Evolutionary conservation across 2,888 invertebrate genomes (phyloP).

Genomic region (Chrysodeixis includens): DNA sequence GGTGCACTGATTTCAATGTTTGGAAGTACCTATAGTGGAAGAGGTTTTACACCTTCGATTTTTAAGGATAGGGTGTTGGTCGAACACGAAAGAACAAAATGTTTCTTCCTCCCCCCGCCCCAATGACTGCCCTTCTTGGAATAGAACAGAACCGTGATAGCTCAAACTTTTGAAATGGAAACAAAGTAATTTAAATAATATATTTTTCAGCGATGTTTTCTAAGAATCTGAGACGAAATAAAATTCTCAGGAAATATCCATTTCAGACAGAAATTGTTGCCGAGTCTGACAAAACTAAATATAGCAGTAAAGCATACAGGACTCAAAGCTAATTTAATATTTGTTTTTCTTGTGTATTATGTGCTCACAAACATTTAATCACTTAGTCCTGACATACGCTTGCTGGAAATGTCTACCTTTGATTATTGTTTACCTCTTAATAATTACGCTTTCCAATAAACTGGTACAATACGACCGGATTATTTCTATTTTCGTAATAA

Average conservation of each 20-base stretch:
- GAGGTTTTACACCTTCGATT: background rate
- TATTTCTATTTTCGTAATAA: background rate
- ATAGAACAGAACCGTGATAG: background rate
- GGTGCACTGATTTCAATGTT: background rate
- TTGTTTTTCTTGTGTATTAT: background rate
- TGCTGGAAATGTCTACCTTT: background rate
- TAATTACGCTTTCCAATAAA: background rate
- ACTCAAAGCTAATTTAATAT: conserved; percentile 4
- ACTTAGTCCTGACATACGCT: background rate
- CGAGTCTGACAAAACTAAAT: background rate
- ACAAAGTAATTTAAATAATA: background rate
- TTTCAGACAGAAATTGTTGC: background rate
- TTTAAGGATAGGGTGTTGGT: too few species aligned
- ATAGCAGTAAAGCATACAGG: background rate
- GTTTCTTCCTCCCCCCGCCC: too few species aligned
- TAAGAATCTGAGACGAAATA: background rate
- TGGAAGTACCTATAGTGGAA: background rate
- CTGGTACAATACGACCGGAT: background rate
- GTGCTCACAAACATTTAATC: conserved; percentile 1
- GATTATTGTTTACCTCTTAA: background rate
- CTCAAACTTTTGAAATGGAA: background rate
- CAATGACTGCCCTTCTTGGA: too few species aligned
- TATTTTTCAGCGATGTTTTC: background rate
- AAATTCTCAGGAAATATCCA: background rate
- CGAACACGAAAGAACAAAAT: too few species aligned